Evolutionary conservation across 2,797 vertebrate species (phyloP), one percentile per base, ranked within the genome.

Genomic region (Xenops minutus): DNA sequence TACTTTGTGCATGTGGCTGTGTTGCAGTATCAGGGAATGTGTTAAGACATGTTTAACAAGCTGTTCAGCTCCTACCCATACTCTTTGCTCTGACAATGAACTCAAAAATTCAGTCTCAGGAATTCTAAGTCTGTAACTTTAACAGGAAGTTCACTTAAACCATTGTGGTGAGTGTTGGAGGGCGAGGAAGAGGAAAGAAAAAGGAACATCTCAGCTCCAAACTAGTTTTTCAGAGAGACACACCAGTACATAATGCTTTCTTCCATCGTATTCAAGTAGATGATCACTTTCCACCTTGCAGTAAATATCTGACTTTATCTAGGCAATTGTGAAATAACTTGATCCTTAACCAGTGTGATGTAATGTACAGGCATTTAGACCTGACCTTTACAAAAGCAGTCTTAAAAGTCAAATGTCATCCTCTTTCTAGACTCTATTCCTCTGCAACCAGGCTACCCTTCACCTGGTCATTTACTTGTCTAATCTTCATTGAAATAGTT

Each of bases 381-480:
- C 16, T 87, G 89, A 80, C 85, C 75, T 95, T 93, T 88, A 55
- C 9, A 90, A 69, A 82, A 59, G 46, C 51, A 89, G 37, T n/a
- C 54, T 89, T 51, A 61, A 76, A 92, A 85, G 77, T 91, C 55
- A 84, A 80, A 67, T 52, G 63, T 44, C 48, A 58, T 85, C 39
- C 5, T 74, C 46, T 72, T 74, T 41, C 17, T 36, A 20, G 44
- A n/a, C 80, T 72, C 46, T 52, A 6, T 68, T 81, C 14, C 44
- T 82, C 44, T 89, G 32, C 36, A 73, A 20, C 9, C 7, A 68
- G 54, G 6, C 41, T 89, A 39, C 16, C 27, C 14, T 88, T 89
- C 52, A 19, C 39, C 63, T 19, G 5, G 12, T 58, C 58, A 59
- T 69, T 93, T 76, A 24, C 48, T 58, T 58, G 14, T 58, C 46